phyloP scores from a whole-genome alignment of 2,113 vertebrate species.

The Typhlomys cinereus region DNA sequence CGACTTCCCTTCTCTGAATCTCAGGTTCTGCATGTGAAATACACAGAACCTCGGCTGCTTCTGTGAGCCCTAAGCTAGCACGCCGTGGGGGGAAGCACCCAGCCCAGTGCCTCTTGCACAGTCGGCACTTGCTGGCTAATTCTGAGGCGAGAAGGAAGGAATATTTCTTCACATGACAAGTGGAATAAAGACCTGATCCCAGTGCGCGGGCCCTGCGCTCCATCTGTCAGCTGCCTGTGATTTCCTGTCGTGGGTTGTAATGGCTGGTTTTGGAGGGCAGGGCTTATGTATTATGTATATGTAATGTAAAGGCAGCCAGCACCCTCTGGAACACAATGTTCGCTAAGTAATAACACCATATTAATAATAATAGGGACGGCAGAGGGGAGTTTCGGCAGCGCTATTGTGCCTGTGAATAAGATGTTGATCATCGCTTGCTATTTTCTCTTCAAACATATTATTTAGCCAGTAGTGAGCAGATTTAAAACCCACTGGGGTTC shows the following conservation, averaged over 20 bases:
- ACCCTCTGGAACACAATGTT: not conserved
- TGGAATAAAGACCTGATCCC: not conserved
- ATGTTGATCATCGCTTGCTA: slow-evolving; percentile 65
- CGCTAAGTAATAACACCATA: slow-evolving; percentile 17
- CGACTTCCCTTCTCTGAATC: not conserved
- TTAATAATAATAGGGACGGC: slow-evolving; percentile 46
- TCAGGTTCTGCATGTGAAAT: not conserved
- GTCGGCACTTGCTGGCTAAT: too few relatives aligned
- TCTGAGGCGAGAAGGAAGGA: not conserved
- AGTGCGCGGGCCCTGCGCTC: not conserved
- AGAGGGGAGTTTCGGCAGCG: not conserved
- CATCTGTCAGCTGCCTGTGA: not conserved
- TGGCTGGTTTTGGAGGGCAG: not conserved
- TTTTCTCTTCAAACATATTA: slow-evolving; percentile 72
- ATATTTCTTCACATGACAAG: not conserved
- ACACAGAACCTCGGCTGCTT: not conserved
- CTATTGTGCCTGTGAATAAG: slow-evolving; percentile 60
- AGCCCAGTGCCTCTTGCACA: not conserved
- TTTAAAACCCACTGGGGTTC: slow-evolving; percentile 68
- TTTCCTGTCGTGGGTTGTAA: not conserved
- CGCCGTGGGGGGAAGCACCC: accelerated
- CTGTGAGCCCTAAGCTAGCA: not conserved
- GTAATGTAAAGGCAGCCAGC: slow-evolving; percentile 5
- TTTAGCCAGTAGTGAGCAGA: slow-evolving; percentile 65
- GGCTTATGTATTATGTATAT: not conserved